Base-by-base conservation (phyloP, 2,888 invertebrate genomes). In the Hyposoter didymator region DNA sequence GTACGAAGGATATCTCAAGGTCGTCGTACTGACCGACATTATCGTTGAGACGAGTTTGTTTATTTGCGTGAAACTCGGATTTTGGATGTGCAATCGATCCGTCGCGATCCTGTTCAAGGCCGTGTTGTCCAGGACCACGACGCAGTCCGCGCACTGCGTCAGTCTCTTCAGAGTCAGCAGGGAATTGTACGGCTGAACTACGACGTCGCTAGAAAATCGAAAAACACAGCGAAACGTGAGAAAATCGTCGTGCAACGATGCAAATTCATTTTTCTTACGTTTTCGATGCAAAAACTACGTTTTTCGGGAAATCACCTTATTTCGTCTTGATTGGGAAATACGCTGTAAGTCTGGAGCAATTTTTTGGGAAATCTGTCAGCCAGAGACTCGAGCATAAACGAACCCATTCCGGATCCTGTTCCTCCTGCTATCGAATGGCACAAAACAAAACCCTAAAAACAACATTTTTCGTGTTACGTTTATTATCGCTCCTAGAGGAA, bases 361-460 rank as follows among this genome's bases (percentile, higher is more conserved):
- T 99, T 99, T 94, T 99, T 99, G 0, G 99, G 99, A 94, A 98
- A 99, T 89, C 98, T 96, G 92, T 98, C 98, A 0, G 98, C 97
- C 0, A 98, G 95, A 86, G 97, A 97, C 93, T 98, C 98, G 87
- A 98, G 94, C 89, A 98, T 97, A 92, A 98, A 99, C 0, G 99
- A 99, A 5, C 99, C 99, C 97, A 99, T 98, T 22, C 99, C 99
- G 0, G 99, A 99, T 0, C 99, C 99, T 6, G 99, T 99, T 78
- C 99, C 99, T 69, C 99, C 99, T 74, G 99, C 99, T 93, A 99
- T 99, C 6, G 99, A 99, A 94, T 99, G 99, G 91, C 99, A 99
- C 79, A 99, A 94, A 39, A 99, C 98, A 95, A 99, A 99, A 1
- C 99, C 99, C 97, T 97, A 89, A 88, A 80, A 32, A 43, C 39